Evolutionary conservation across 2,888 invertebrate species (phyloP), one percentile per base, ranked within the genome.

Genomic region (Cataglyphis albicans): DNA sequence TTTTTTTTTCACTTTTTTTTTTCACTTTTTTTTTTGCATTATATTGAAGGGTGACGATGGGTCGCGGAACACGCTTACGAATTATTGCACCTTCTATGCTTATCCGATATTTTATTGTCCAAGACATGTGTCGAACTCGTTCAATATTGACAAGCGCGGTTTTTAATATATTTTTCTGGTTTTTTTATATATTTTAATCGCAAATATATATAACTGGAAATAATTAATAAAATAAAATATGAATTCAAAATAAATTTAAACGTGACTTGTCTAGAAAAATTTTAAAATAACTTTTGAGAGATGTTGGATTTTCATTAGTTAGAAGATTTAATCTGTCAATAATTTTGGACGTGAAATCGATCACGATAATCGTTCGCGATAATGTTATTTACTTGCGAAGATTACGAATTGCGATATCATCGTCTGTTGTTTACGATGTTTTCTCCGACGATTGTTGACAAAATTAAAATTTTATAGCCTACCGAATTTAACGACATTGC

Each of bases 101-200:
- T 35, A 32, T 15, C 10, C 74, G 74, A 87, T 83, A 83, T 86
- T 83, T 87, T 59, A 82, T 63, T 70, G 63, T 75, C 48, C 57
- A 25, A 29, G 75, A 41, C 21, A 63, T 32, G 44, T 72, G 48
- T 59, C 44, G 25, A 68, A 29, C 6, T 57, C n/a, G 15, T 68
- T 55, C 29, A 15, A 61, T 44, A 25, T 70, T 78, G 44, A 70
- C 18, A 35, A 55, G n/a, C n/a, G 18, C 32, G 52, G 3, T 35
- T 6, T 41, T 38, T 35, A 38, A 18, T 1, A 18, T n/a, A 18
- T 41, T 38, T 38, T 38, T 38, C 15, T 9, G 3, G 18, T 21
- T n/a, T 21, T 57, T 21, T 21, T 1, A 3, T 64, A 25, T 18
- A 18, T 48, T 48, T 48, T 48, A 12, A 18, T 48, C 0, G 4